Conservation (phyloP, 2,113 vertebrate species). For the Heteronetta atricapilla region DNA sequence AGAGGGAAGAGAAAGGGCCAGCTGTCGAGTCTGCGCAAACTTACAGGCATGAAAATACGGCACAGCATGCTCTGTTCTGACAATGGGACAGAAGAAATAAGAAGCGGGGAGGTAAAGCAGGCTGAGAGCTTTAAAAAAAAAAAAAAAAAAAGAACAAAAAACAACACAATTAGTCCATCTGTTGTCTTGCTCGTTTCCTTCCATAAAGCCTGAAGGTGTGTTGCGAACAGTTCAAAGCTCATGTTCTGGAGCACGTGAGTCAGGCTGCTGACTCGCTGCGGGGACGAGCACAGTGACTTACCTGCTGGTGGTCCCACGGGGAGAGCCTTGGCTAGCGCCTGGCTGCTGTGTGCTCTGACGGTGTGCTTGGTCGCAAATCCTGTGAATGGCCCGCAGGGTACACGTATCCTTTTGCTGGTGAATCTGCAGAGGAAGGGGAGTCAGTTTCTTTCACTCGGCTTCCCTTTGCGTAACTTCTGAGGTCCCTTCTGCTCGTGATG, state of each 20-base stretch:
- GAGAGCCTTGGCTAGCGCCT: background rate
- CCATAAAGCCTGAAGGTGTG: background rate
- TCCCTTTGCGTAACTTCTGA: background rate
- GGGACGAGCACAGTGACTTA: background rate
- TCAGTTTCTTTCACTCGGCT: background rate
- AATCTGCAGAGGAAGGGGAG: background rate
- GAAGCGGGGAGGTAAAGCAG: background rate
- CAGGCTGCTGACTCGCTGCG: background rate
- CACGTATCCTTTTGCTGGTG: background rate
- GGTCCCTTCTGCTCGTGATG: background rate
- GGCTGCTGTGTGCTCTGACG: background rate
- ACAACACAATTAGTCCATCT: background rate
- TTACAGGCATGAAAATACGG: background rate
- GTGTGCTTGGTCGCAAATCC: background rate
- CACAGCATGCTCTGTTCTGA: background rate
- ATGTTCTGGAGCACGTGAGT: background rate
- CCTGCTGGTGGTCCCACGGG: background rate
- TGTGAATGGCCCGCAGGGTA: background rate
- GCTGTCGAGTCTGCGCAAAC: background rate
- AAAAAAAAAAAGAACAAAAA: background rate
- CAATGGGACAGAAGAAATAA: background rate
- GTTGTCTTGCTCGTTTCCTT: background rate
- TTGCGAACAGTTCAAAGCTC: background rate
- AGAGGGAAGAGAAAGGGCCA: background rate
- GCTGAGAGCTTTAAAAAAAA: background rate